Conservation (phyloP, 1,140 invertebrate genomes). For the Scaptomyza montana region DNA sequence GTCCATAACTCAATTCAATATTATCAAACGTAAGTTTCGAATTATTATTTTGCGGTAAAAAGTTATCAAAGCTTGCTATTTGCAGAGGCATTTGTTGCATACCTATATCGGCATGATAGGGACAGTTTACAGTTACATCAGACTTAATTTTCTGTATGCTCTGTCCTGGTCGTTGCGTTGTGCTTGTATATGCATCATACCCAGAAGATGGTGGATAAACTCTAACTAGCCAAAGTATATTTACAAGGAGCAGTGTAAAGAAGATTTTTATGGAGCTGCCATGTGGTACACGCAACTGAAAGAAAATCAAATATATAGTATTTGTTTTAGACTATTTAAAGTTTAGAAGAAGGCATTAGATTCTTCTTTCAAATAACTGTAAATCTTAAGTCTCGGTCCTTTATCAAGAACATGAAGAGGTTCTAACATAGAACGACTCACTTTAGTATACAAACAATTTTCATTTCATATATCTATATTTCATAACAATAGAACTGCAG, state of each 20-base stretch:
- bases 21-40: slow-evolving; percentile 84
- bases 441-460: too few species aligned
- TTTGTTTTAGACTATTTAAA: too few species aligned
- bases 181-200: slow-evolving; percentile 20
- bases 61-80: slow-evolving; percentile 19
- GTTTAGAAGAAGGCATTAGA: too few species aligned
- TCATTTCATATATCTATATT: too few species aligned
- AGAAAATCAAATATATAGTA: neutral
- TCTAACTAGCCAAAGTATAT: slow-evolving; percentile 62
- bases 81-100: slow-evolving; percentile 29
- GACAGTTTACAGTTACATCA: slow-evolving; percentile 23
- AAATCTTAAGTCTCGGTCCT: too few species aligned
- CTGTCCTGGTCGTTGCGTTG: neutral
- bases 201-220: slow-evolving; percentile 56
- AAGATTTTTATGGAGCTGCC: slow-evolving; percentile 58
- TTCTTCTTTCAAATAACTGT: too few species aligned
- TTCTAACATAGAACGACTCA: too few species aligned
- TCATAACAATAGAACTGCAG: too few species aligned
- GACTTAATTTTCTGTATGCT: slow-evolving; percentile 2
- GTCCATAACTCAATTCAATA: slow-evolving; percentile 87
- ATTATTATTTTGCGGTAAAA: slow-evolving; percentile 29
- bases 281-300: slow-evolving; percentile 55
- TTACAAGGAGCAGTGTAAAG: slow-evolving; percentile 49
- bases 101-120: slow-evolving; percentile 44
- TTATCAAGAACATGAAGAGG: too few species aligned